Percentiles rank a stretch among this genome's conserved stretches.
Conservation (phyloP, 2,888 invertebrate genomes). For the Pandemis corylana region DNA sequence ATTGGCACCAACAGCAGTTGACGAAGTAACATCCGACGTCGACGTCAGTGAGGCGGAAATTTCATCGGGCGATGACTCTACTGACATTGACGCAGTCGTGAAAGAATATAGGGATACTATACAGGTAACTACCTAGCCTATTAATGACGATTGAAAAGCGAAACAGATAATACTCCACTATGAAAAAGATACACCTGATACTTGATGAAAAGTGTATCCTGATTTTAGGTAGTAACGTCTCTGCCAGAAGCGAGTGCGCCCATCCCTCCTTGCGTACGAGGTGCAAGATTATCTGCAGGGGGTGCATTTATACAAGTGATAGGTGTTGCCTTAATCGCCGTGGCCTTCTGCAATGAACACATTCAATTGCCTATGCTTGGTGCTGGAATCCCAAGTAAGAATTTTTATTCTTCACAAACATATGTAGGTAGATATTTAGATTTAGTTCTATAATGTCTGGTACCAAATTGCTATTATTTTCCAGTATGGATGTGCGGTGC, state of each 20-base stretch:
- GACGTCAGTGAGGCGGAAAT: conserved; percentile 84
- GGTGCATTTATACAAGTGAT: conserved; percentile 69
- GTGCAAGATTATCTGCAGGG: conserved; percentile 70
- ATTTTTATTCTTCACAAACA: background rate
- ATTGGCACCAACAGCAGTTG: conserved; percentile 64
- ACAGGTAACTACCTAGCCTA: conserved; percentile 79
- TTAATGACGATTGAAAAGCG: background rate
- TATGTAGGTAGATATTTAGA: too few species aligned
- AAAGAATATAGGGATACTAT: conserved; percentile 90
- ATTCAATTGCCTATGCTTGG: conserved; percentile 69
- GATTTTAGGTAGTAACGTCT: conserved; percentile 74
- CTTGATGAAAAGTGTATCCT: background rate
- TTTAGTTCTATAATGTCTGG: too few species aligned
- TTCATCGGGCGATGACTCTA: conserved; percentile 86
- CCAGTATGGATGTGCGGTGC: conserved; percentile 81
- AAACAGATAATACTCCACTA: background rate
- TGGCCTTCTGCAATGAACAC: conserved; percentile 70
- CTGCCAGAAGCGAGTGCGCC: conserved; percentile 74
- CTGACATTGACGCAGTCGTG: conserved; percentile 91
- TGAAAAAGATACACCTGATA: background rate
- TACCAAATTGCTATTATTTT: background rate
- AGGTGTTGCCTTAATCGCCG: conserved; percentile 68
- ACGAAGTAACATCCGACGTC: conserved; percentile 31
- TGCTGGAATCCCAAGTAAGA: conserved; percentile 73
- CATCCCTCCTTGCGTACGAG: conserved; percentile 68